Evolutionary conservation across 2,888 invertebrate species (phyloP), one percentile per base, ranked within the genome.

Genomic region (Penaeus monodon): DNA sequence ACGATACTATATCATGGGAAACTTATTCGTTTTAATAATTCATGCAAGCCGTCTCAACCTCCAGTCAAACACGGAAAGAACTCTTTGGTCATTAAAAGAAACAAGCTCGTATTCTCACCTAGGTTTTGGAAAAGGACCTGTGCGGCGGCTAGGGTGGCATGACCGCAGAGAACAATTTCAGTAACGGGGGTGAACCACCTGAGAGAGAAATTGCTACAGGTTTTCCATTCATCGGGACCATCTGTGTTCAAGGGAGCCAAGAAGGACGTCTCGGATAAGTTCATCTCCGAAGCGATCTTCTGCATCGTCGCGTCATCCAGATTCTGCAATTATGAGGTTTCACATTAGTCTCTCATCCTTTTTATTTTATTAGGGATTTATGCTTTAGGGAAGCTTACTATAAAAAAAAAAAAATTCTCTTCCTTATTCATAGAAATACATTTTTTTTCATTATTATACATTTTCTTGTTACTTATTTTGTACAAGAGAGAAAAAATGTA

Each of bases 221-320:
- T 49, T 38, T 27, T 57, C 86, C 90, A 90, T 20, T 65, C 65
- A 22, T 78, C 88, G 89, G 90, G 88, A 22, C 74, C 83, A 6
- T 38, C 73, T 70, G 86, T 66, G 57, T 88, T 73, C 57, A 90
- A 90, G 38, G 91, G 91, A 66, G 91, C 90, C 64, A 93, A 92
- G 90, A 93, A 94, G 0, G 93, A 94, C 0, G 94, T 94, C 91
- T 94, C 94, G 27, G 94, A 94, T 20, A 94, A 91, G 90, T 94
- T 94, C 92, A 94, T 93, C 91, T 94, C 94, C 2, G 92, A 91
- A 4, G 93, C 94, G 49, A 94, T 92, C 87, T 92, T 92, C 90
- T 93, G 93, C 90, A 93, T 92, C 44, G 91, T 89, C 1, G 91
- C 92, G 70, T 93, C 93, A 1, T 91, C 81, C 29, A 87, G 70